Percentiles rank a stretch among this genome's conserved stretches.
phyloP scores from a whole-genome alignment of 2,888 invertebrate genomes.

The Saturnia japonica region DNA sequence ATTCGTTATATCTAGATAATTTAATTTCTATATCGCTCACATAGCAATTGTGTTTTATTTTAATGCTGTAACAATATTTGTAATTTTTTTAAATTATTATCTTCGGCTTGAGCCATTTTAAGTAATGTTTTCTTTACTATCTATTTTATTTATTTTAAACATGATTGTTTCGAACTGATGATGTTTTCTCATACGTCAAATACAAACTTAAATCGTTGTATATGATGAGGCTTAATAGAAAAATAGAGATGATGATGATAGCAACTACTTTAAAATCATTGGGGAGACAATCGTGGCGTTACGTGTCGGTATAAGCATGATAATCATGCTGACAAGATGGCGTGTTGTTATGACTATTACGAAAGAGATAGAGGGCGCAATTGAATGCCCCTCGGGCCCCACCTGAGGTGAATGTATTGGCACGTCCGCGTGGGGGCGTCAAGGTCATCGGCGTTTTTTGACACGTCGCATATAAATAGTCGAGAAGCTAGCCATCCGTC shows the following conservation, averaged over 20 bases:
- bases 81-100: not conserved
- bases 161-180: not conserved
- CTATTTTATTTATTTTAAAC: not conserved
- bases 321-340: conserved; percentile 31
- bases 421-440: conserved; percentile 76
- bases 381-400: conserved; percentile 65
- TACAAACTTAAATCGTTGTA: conserved; percentile 1
- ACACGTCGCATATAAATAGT: conserved; percentile 76
- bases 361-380: conserved; percentile 44
- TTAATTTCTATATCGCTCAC: not conserved
- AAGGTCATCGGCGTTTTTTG: conserved; percentile 80
- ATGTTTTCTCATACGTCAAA: not conserved
- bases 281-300: not conserved
- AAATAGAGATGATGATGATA: conserved; percentile 5
- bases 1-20: not conserved
- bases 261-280: not conserved
- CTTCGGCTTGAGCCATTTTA: not conserved
- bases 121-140: not conserved
- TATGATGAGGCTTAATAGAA: conserved; percentile 10
- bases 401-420: conserved; percentile 77
- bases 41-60: not conserved
- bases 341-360: conserved; percentile 32
- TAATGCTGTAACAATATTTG: not conserved
- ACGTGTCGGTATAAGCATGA: conserved; percentile 11
- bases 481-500: conserved; percentile 55